Evolutionary conservation across 2,113 vertebrate genomes (phyloP).

Genomic region (Phasianus colchicus): DNA sequence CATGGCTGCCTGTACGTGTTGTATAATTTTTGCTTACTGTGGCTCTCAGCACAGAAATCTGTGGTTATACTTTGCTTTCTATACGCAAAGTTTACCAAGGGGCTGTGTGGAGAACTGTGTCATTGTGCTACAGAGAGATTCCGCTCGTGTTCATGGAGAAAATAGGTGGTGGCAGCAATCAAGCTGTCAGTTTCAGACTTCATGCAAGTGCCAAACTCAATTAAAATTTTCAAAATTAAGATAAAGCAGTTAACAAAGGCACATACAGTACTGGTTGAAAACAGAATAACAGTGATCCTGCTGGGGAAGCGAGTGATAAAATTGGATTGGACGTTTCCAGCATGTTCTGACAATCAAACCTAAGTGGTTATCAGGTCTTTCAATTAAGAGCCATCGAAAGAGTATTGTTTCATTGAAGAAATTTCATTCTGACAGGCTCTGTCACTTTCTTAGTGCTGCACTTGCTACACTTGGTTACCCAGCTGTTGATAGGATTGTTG

Average conservation of each 20-base stretch:
- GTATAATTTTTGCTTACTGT: background rate
- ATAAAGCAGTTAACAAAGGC: background rate
- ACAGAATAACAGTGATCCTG: background rate
- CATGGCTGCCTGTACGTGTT: background rate
- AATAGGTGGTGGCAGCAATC: background rate
- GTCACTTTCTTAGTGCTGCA: background rate
- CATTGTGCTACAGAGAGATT: background rate
- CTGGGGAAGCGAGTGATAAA: background rate
- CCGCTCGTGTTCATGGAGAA: background rate
- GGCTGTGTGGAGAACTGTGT: rapidly evolving
- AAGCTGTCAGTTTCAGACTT: background rate
- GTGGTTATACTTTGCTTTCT: background rate
- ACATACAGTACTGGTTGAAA: background rate
- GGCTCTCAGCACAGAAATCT: background rate
- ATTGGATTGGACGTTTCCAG: background rate
- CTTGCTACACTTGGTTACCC: background rate
- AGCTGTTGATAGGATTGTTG: conserved; percentile 8
- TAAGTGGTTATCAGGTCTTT: background rate
- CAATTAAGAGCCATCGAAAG: background rate
- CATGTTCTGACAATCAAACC: background rate
- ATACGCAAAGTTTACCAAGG: background rate
- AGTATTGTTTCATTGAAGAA: background rate
- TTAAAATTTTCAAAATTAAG: conserved; percentile 8
- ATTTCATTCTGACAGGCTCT: background rate
- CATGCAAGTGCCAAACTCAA: background rate